Conservation (phyloP, 2,113 vertebrate species). For the Apteryx owenii region DNA sequence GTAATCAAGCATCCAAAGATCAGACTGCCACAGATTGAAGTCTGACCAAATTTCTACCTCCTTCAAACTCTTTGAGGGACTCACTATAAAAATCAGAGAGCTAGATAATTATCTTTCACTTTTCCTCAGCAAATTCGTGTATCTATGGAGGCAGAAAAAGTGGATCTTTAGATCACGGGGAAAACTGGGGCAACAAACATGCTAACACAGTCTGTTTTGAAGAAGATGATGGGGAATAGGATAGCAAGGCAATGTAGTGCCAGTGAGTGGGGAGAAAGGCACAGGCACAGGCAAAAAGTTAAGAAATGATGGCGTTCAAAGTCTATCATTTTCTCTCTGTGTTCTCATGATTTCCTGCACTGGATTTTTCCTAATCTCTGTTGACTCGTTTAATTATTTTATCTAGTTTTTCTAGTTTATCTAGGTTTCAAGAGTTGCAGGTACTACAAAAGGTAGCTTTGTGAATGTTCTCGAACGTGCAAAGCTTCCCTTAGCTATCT, state of each 20-base stretch:
- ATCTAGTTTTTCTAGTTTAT: neutral
- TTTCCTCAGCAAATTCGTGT: neutral
- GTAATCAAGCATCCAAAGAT: constrained; percentile 26
- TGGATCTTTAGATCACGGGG: neutral
- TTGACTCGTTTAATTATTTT: neutral
- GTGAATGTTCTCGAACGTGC: neutral
- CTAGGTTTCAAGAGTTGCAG: neutral
- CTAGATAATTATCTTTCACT: neutral
- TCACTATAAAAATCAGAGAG: neutral
- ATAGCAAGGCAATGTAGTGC: neutral
- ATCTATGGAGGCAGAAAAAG: neutral
- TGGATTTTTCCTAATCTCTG: neutral
- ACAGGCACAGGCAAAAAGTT: neutral
- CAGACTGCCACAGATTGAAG: constrained; percentile 36
- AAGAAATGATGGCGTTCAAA: neutral
- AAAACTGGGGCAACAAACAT: neutral
- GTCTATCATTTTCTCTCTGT: neutral
- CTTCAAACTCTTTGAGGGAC: neutral
- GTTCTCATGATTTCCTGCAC: neutral
- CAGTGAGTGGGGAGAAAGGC: neutral
- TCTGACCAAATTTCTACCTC: constrained; percentile 24
- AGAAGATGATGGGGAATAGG: neutral
- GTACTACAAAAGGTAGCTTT: neutral
- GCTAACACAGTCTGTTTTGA: neutral
- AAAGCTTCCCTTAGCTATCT: neutral